Base-by-base conservation (phyloP, 1,140 invertebrate genomes). In the Hormaphis cornu region DNA sequence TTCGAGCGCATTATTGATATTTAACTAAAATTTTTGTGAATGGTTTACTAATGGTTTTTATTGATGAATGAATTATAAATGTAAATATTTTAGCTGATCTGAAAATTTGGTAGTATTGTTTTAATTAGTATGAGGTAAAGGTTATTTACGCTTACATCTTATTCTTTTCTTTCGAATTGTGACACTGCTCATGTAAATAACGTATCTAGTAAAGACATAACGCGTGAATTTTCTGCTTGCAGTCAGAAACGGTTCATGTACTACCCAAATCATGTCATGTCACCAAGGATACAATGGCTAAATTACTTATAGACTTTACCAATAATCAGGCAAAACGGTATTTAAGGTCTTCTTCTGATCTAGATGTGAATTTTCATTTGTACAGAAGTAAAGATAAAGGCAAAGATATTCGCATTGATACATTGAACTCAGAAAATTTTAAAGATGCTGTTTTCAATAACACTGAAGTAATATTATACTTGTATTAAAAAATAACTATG, bases 251-350 rank as follows among this genome's bases (percentile, higher is more conserved):
- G 16, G 56, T 69, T 9, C 70, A 72, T 18, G 16, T 69, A 10
- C 48, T 72, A 37, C 78, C 74, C 56, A 74, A 73, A 44, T 71
- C 73, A n/a, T 50, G 40, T 48, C 61, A 66, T 24, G 72, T 79
- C 40, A 76, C 73, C 52, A 75, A 74, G 72, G 73, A 71, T 44
- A 72, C 73, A 46, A 66, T 79, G 35, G 54, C 72, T 20, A 72
- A 76, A 28, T 79, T 81, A 71, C 75, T 81, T 6, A 59, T 73
- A n/a, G 78, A 79, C 70, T 81, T 76, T 71, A 78, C 78, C 1
- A 50, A 71, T 33, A 77, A 77, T n/a, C 63, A 42, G 6, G 54
- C 79, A 24, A 66, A 73, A n/a, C 56, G 73, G 33, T 56, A 69
- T 63, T 53, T 72, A 24, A 50, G 70, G 2, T 71, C 69, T 9